Base-by-base conservation (phyloP, 2,113 vertebrate genomes). In the Eurypyga helias region DNA sequence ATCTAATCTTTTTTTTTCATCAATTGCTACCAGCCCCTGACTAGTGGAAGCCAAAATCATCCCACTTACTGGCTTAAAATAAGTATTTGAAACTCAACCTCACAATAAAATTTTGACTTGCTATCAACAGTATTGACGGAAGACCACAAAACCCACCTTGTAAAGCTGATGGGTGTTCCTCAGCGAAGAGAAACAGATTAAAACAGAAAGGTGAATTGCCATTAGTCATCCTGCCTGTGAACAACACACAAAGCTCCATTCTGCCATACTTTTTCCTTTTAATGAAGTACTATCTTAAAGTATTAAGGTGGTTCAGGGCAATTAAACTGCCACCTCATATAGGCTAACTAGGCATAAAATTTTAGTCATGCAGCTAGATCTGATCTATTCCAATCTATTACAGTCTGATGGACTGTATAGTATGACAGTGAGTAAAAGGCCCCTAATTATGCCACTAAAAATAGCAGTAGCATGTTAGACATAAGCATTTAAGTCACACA, bases 371-470 rank as follows among this genome's bases (percentile, higher is more conserved):
- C 3, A 19, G 79, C 80, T 82, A 79, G 21, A 76, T 72, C 51
- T 60, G 61, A 83, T 92, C 93, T 80, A 36, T 75, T 49, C 72
- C 46, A 18, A 97, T 90, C 85, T 84, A 75, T 57, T 95, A 34
- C 81, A 96, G 95, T 52, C 93, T 91, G 83, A 84, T 94, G 93
- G 96, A 96, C 96, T 78, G 85, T 57, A 84, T 36, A 92, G 17
- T 73, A 38, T 66, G 83, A 96, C 82, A 96, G 84, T 49, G n/a
- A 94, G 49, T 61, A 89, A 93, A 93, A 97, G 49, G 46, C 14
- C 36, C 49, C 72, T 86, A 67, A 55, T 71, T 62, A 46, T 58
- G 78, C 83, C 96, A 96, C 91, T 97, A 96, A 97, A 97, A 98
- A 98, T 97, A 97, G 46, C 71, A 70, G 81, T 86, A 96, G 49